These are phyloP conservation scores for Zophobas morio DNA, from an alignment of 1,140 invertebrate genomes.

Conservation along the genomic window DNA sequence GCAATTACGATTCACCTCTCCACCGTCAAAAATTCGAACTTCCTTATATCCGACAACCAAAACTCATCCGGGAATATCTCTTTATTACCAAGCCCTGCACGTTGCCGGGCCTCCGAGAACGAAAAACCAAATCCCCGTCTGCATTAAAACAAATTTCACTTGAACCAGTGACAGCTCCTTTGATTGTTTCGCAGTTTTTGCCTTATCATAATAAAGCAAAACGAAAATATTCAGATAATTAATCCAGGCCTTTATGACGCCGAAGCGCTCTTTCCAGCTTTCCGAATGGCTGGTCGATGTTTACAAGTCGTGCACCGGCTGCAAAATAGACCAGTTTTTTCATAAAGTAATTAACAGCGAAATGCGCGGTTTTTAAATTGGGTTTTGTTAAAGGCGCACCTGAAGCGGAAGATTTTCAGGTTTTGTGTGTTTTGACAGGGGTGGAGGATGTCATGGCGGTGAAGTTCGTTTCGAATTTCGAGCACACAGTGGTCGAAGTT, in stretches of 20 bases:
- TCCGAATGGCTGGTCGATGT: slow-evolving; percentile 22
- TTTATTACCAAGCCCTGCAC: slow-evolving; percentile 1
- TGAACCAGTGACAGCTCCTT: neutral
- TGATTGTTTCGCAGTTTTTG: slow-evolving; percentile 6
- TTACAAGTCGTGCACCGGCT: slow-evolving; percentile 2
- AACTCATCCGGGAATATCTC: neutral
- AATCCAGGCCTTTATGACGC: slow-evolving; percentile 10
- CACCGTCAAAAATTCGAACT: no score
- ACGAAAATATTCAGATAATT: slow-evolving; percentile 24
- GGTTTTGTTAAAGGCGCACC: slow-evolving; percentile 5
- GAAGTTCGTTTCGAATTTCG: no score
- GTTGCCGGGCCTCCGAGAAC: neutral
- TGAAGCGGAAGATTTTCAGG: no score
- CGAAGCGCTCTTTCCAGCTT: slow-evolving; percentile 15
- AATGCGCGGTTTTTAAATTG: slow-evolving; percentile 5
- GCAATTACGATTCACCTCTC: no score
- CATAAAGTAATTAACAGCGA: slow-evolving; percentile 26
- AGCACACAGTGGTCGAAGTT: no score
- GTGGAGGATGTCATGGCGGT: no score
- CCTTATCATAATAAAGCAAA: slow-evolving; percentile 6
- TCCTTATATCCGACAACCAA: no score
- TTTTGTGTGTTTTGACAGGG: neutral
- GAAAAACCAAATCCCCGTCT: slow-evolving; percentile 9
- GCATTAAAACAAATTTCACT: slow-evolving; percentile 11
- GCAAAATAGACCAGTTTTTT: slow-evolving; percentile 5